Conservation (phyloP, 2,888 invertebrate genomes). For the Erebia ligea region DNA sequence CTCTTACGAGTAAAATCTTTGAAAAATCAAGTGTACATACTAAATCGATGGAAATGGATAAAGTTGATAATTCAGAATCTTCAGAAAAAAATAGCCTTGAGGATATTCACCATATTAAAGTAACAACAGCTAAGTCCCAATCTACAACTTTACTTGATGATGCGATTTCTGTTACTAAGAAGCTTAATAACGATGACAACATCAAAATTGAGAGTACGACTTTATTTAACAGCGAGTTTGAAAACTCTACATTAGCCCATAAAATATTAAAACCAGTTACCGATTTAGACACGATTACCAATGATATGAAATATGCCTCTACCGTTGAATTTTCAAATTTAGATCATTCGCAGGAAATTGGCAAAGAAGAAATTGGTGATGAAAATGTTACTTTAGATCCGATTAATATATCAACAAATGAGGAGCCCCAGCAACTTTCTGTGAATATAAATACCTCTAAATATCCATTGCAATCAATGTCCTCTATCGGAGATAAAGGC, state of each 20-base stretch:
- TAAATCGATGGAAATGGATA: slow-evolving; percentile 15
- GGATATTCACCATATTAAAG: neutral
- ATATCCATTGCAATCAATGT: slow-evolving; percentile 52
- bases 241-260: neutral
- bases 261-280: slow-evolving; percentile 6
- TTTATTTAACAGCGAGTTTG: neutral
- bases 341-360: slow-evolving; percentile 46
- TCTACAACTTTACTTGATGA: neutral
- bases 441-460: slow-evolving; percentile 43
- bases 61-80: neutral
- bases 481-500: slow-evolving; percentile 46
- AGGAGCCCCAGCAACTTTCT: slow-evolving; percentile 43
- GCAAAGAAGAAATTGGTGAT: slow-evolving; percentile 34
- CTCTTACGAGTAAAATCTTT: slow-evolving; percentile 38
- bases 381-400: slow-evolving; percentile 52
- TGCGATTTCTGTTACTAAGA: neutral
- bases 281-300: slow-evolving; percentile 28
- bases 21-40: slow-evolving; percentile 12
- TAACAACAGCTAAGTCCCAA: neutral
- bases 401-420: slow-evolving; percentile 34
- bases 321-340: slow-evolving; percentile 51
- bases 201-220: slow-evolving; percentile 4
- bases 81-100: neutral
- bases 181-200: neutral
- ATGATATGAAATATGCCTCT: slow-evolving; percentile 52